Percentiles rank a stretch among this genome's conserved stretches.
phyloP scores from a whole-genome alignment of 2,797 vertebrate species.

The Sebastes cheni region DNA sequence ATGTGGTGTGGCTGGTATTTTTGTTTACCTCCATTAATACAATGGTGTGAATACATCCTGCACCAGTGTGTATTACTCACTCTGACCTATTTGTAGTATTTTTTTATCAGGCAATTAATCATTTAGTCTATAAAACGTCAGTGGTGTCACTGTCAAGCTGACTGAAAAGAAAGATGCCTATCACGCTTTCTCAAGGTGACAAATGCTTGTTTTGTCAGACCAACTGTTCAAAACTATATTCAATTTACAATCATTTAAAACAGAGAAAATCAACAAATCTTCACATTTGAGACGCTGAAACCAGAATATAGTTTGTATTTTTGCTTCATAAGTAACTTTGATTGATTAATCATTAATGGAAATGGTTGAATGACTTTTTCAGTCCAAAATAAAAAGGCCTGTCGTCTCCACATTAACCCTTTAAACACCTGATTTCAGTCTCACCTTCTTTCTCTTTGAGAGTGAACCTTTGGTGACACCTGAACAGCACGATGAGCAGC shows the following conservation, averaged over 20 bases:
- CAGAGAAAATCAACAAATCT: too few relatives aligned
- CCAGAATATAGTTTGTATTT: too few relatives aligned
- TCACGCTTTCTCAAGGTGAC: neutral
- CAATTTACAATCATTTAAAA: too few relatives aligned
- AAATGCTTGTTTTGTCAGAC: neutral
- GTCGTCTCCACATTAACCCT: too few relatives aligned
- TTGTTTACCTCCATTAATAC: neutral
- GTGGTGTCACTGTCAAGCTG: neutral
- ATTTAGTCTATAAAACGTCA: neutral
- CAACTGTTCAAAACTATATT: neutral
- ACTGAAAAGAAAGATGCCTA: neutral
- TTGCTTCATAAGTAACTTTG: neutral
- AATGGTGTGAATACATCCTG: too few relatives aligned
- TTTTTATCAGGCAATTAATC: neutral
- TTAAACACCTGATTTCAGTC: neutral
- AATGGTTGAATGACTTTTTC: too few relatives aligned
- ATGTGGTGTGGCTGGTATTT: neutral
- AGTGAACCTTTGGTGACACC: slow-evolving; percentile 65
- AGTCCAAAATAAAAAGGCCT: too few relatives aligned
- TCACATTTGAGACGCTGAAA: too few relatives aligned
- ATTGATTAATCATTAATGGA: too few relatives aligned
- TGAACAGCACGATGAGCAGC: slow-evolving; percentile 75
- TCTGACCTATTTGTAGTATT: neutral
- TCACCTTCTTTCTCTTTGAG: slow-evolving; percentile 44
- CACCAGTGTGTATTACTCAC: neutral